phyloP scores from a whole-genome alignment of 2,113 vertebrate genomes.

The Ciconia stormi region DNA sequence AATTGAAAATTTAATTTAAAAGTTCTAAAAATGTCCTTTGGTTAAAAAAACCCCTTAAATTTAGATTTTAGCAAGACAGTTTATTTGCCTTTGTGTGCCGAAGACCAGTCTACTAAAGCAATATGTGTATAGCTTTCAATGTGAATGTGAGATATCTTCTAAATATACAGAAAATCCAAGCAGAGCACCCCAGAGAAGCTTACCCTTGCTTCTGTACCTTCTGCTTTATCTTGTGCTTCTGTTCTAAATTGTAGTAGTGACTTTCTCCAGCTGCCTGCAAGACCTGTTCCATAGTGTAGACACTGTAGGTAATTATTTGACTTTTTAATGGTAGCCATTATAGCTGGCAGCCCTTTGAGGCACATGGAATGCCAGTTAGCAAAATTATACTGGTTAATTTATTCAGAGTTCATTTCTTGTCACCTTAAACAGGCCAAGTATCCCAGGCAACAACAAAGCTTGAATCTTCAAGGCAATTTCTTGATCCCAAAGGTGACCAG shows the following conservation, averaged over 20 bases:
- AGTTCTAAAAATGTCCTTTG: not conserved
- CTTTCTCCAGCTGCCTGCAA: not conserved
- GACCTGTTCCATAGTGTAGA: not conserved
- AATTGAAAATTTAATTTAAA: not conserved
- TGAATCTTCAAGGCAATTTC: not conserved
- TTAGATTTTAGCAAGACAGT: not conserved
- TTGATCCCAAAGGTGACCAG: not conserved
- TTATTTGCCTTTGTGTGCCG: not conserved
- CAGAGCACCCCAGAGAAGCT: not conserved
- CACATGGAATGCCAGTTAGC: not conserved
- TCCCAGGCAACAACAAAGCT: not conserved
- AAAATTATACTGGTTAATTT: not conserved
- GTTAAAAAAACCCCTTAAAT: not conserved
- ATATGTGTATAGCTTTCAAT: not conserved
- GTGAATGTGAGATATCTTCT: not conserved
- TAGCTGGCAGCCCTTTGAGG: not conserved
- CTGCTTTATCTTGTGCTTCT: not conserved
- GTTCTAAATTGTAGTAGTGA: not conserved
- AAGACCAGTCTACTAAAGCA: not conserved
- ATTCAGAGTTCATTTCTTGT: not conserved
- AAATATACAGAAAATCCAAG: not conserved
- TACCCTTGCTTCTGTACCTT: not conserved
- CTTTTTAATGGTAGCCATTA: not conserved
- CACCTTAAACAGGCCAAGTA: not conserved
- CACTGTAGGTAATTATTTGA: not conserved